A percentile compares a stretch with the other conserved stretches of the same genome.
phyloP scores from a whole-genome alignment of 2,797 vertebrate genomes.

The Vespertilio murinus region DNA sequence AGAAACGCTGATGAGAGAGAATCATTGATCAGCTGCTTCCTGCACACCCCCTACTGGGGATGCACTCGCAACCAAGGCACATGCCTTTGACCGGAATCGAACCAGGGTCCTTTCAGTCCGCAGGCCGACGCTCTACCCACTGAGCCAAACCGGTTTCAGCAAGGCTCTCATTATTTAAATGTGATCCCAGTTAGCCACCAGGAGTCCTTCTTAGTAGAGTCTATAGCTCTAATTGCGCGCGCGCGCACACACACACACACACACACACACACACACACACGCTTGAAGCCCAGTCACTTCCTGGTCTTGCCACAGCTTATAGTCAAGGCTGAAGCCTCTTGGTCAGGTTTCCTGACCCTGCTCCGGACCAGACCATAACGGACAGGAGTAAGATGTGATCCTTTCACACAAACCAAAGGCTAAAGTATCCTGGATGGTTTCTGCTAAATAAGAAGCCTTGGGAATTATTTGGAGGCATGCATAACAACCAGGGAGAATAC shows the following conservation, averaged over 20 bases:
- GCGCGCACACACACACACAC: neutral
- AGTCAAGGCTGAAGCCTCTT: neutral
- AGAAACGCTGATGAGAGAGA: too few relatives aligned
- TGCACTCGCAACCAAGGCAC: too few relatives aligned
- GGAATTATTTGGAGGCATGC: neutral
- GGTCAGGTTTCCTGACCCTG: neutral
- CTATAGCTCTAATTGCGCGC: neutral
- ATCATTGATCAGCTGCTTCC: too few relatives aligned
- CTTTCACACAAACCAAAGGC: neutral
- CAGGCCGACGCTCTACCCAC: too few relatives aligned
- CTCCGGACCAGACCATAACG: neutral
- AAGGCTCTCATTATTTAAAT: too few relatives aligned
- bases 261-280: neutral
- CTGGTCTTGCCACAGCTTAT: neutral
- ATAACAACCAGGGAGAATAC: neutral
- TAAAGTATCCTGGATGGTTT: neutral
- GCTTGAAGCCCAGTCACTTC: neutral
- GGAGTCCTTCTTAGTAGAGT: neutral
- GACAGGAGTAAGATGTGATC: neutral
- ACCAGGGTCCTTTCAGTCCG: too few relatives aligned
- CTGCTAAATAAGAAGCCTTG: constrained; percentile 4
- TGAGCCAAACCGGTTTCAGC: too few relatives aligned
- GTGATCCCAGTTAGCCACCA: neutral
- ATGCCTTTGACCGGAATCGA: too few relatives aligned
- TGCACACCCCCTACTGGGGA: too few relatives aligned